A percentile compares a stretch with the other conserved stretches of the same genome.
Evolutionary conservation across 2,113 vertebrate genomes (phyloP).

Genomic region (Condylura cristata): DNA sequence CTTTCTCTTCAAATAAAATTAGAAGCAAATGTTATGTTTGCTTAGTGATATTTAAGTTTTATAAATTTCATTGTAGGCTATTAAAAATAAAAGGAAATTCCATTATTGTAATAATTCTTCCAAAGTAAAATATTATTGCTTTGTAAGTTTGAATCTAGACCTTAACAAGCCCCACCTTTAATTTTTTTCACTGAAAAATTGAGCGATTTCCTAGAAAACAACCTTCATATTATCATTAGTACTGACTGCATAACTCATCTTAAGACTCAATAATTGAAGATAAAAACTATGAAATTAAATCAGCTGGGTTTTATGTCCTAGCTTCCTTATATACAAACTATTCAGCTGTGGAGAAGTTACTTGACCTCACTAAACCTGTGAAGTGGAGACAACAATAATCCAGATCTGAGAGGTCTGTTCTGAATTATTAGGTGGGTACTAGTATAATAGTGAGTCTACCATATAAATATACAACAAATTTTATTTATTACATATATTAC

Average conservation of each 20-base stretch:
- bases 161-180: neutral
- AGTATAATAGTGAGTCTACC: neutral
- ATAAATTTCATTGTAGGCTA: neutral
- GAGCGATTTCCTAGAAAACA: neutral
- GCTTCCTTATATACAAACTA: neutral
- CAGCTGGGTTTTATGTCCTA: neutral
- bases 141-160: neutral
- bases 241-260: neutral
- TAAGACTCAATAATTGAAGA: neutral
- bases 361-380: neutral
- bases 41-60: conserved; percentile 27
- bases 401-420: neutral
- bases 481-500: neutral
- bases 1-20: conserved; percentile 4
- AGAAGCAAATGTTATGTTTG: neutral
- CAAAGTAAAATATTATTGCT: neutral
- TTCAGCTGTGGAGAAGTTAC: neutral
- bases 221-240: neutral
- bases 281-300: neutral
- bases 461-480: neutral
- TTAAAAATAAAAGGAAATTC: conserved; percentile 54
- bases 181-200: neutral
- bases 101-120: conserved; percentile 40
- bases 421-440: neutral
- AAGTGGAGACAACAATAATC: neutral